Evolutionary conservation across 30 jellyfish, hydroid and myxozoan species (phyloP).

Genomic region (Turritopsis rubra): DNA sequence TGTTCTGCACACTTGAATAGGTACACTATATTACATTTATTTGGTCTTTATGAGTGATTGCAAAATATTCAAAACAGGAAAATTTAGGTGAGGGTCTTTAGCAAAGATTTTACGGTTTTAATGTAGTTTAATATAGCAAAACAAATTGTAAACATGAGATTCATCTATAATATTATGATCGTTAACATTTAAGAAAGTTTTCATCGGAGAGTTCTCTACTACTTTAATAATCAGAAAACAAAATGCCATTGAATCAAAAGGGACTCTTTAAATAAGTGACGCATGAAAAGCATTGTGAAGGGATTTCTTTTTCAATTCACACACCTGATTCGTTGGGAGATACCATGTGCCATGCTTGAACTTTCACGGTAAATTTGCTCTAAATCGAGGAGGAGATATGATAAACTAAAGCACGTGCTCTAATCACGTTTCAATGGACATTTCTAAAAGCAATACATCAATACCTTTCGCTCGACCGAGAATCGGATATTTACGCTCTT

Average conservation of each 20-base stretch:
- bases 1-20: too few species aligned
- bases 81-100: too few species aligned
- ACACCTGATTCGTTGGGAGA: constrained; percentile 4
- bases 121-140: too few species aligned
- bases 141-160: too few species aligned
- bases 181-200: too few species aligned
- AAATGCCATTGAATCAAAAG: neutral
- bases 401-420: neutral
- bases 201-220: too few species aligned
- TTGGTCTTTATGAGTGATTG: too few species aligned
- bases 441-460: neutral
- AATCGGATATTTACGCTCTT: neutral
- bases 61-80: too few species aligned
- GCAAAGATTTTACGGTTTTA: too few species aligned
- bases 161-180: too few species aligned
- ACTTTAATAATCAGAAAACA: neutral
- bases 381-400: neutral
- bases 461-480: neutral
- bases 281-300: neutral
- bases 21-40: too few species aligned
- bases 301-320: neutral
- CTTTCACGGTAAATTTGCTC: constrained; percentile 2
- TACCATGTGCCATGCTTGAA: constrained; percentile 8
- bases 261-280: neutral
- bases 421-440: neutral